Conservation (phyloP, 2,888 invertebrate genomes). For the Eupithecia tripunctaria region DNA sequence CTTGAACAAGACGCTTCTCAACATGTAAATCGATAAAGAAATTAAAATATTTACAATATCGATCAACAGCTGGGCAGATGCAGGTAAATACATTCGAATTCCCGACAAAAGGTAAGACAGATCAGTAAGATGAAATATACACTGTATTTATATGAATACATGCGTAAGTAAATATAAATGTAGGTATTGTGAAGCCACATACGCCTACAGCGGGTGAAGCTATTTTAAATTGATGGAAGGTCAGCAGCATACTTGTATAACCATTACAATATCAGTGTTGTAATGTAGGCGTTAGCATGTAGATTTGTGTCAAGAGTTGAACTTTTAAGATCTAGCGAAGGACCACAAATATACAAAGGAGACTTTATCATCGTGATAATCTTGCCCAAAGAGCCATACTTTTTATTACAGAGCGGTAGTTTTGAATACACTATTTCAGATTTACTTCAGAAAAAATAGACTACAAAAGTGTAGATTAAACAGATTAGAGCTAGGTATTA, state of each 20-base stretch:
- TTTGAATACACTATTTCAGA: not conserved
- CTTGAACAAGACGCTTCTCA: not conserved
- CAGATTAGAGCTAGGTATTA: not conserved
- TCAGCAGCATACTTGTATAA: slow-evolving; percentile 51
- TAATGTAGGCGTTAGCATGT: slow-evolving; percentile 23
- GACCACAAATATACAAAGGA: not conserved
- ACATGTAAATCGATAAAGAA: slow-evolving; percentile 36
- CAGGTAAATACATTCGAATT: slow-evolving; percentile 34
- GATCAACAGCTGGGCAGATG: slow-evolving; percentile 38
- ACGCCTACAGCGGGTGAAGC: slow-evolving; percentile 44
- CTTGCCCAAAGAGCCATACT: not conserved
- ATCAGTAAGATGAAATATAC: slow-evolving; percentile 27
- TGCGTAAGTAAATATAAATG: slow-evolving; percentile 1
- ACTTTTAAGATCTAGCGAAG: slow-evolving; percentile 6
- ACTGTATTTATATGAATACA: not conserved
- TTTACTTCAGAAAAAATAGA: not conserved
- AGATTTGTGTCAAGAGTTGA: slow-evolving; percentile 21
- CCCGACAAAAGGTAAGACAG: slow-evolving; percentile 37
- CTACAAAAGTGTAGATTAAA: not conserved
- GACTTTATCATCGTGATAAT: not conserved
- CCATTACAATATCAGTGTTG: slow-evolving; percentile 34
- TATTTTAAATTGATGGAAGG: slow-evolving; percentile 81
- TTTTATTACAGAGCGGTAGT: not conserved
- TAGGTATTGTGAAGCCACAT: slow-evolving; percentile 7
- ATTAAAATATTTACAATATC: slow-evolving; percentile 42